phyloP scores from a whole-genome alignment of 2,888 invertebrate species.

The Nomada hirtipes region DNA sequence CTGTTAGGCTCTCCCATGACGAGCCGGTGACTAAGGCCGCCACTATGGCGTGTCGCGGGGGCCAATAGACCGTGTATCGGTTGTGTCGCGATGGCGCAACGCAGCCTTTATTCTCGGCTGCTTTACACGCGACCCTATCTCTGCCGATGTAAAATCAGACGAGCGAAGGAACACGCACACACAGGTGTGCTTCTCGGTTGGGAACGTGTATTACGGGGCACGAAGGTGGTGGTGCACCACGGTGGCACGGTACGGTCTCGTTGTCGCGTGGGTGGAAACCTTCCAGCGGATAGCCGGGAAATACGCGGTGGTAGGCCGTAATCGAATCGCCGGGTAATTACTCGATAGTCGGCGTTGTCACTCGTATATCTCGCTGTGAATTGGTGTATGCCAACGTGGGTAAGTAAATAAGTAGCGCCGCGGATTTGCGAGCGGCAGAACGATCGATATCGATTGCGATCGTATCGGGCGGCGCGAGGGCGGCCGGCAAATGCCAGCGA shows the following conservation, averaged over 20 bases:
- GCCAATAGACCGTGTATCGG: conserved; percentile 39
- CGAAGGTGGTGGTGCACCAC: conserved; percentile 3
- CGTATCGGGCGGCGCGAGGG: conserved; percentile 69
- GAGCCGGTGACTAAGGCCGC: conserved; percentile 65
- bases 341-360: conserved; percentile 54
- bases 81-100: conserved; percentile 60
- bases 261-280: conserved; percentile 58
- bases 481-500: conserved; percentile 67
- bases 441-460: conserved; percentile 69
- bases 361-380: conserved; percentile 58
- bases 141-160: conserved; percentile 38
- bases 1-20: conserved; percentile 55
- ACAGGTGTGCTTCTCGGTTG: not conserved
- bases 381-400: conserved; percentile 50
- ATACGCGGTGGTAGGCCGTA: conserved; percentile 51
- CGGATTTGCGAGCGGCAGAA: conserved; percentile 43
- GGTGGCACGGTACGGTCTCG: conserved; percentile 39
- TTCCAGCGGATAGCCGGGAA: conserved; percentile 51
- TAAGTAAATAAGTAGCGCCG: conserved; percentile 36
- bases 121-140: conserved; percentile 47
- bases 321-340: conserved; percentile 66
- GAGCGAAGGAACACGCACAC: conserved; percentile 5
- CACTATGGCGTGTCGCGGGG: conserved; percentile 52
- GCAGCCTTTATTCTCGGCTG: conserved; percentile 56
- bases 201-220: conserved; percentile 21